These are phyloP conservation scores for Butastur rufipennis DNA, from an alignment of 2,113 vertebrate species.

Conservation along the genomic window DNA sequence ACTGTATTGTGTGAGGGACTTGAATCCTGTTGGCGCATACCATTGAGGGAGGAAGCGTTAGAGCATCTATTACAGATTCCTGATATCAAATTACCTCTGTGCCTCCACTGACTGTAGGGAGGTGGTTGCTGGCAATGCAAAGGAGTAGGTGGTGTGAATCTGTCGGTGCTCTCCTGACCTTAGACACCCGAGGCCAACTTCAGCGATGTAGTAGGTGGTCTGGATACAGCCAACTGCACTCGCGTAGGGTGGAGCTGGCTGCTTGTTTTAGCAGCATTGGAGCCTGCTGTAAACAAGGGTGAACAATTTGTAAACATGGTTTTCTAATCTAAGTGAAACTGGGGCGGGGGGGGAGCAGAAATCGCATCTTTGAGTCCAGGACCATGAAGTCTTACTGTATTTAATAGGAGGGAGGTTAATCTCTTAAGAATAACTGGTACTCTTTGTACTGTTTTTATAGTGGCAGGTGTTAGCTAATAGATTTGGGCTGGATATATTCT, in stretches of 20 bases:
- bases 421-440: background rate
- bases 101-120: background rate
- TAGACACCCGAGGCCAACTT: background rate
- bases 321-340: background rate
- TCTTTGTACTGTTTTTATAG: background rate
- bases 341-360: background rate
- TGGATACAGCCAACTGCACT: background rate
- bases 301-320: background rate
- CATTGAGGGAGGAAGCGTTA: background rate
- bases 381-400: background rate
- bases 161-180: background rate
- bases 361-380: background rate
- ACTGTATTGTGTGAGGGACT: background rate
- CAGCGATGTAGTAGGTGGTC: background rate
- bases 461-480: background rate
- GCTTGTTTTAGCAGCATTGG: background rate
- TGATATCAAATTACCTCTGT: too few relatives aligned
- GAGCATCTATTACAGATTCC: background rate
- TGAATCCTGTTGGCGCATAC: fast-evolving
- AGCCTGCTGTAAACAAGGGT: background rate
- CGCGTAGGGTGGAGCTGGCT: fast-evolving
- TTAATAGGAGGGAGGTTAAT: background rate
- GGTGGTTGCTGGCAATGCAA: background rate
- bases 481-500: background rate
- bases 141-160: background rate